Percentiles rank a stretch among this genome's conserved stretches.
These are phyloP conservation scores for Euphonia xanthogaster DNA, from an alignment of 2,797 vertebrate genomes.

Conservation along the genomic window DNA sequence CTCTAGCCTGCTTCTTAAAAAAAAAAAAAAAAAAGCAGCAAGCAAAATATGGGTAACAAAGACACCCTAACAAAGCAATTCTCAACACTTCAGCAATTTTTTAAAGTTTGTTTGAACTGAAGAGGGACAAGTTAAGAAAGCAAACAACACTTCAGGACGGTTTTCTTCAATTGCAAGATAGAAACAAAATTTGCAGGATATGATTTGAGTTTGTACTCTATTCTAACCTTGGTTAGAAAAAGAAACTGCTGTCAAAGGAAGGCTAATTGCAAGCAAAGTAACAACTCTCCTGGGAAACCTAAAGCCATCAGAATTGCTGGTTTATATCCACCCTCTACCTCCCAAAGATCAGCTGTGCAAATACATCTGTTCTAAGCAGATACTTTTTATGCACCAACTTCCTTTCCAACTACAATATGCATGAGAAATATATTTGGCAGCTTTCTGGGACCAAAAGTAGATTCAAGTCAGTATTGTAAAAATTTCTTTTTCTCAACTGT, in stretches of 20 bases:
- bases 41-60: background rate
- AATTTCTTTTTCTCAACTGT: background rate
- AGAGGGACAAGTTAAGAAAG: background rate
- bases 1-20: background rate
- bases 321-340: constrained; percentile 36
- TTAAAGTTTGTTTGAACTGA: background rate
- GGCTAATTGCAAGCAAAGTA: constrained; percentile 43
- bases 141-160: background rate
- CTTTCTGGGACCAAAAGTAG: background rate
- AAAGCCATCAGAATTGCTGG: constrained; percentile 23
- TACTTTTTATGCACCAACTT: background rate
- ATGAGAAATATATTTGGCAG: constrained; percentile 36
- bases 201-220: background rate
- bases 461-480: background rate
- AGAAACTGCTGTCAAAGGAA: constrained; percentile 27
- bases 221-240: background rate
- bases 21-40: background rate
- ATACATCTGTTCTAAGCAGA: constrained; percentile 48
- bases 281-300: constrained; percentile 9
- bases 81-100: background rate
- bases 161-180: background rate
- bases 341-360: constrained; percentile 60
- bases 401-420: constrained; percentile 40
- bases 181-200: background rate
- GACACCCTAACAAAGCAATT: background rate